Conservation (phyloP, 2,113 vertebrate species). For the Tringa solitaria region DNA sequence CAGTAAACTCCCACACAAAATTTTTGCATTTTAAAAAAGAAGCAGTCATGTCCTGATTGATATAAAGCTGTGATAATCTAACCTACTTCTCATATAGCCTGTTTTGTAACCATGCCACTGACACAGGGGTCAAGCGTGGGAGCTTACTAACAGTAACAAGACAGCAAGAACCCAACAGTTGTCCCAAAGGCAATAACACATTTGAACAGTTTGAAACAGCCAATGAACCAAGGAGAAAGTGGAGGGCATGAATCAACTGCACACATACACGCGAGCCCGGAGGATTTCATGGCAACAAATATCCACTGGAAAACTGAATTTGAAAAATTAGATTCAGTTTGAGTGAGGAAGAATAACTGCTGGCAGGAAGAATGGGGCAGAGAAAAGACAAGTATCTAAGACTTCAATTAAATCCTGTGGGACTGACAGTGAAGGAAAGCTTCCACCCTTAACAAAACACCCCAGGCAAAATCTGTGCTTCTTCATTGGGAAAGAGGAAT, state of each 20-base stretch:
- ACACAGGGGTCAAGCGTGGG: neutral
- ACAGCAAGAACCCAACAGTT: neutral
- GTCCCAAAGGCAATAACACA: neutral
- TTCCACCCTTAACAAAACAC: neutral
- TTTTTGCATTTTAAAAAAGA: neutral
- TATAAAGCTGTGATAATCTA: neutral
- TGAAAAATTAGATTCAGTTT: neutral
- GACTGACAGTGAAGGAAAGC: neutral
- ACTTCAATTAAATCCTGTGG: neutral
- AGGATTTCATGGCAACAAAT: neutral
- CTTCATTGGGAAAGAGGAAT: neutral
- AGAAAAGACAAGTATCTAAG: neutral
- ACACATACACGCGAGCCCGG: neutral
- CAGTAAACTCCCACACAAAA: neutral
- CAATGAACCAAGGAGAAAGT: neutral
- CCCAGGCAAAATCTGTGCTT: neutral
- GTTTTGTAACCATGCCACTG: neutral
- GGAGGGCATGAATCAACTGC: neutral
- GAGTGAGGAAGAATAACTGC: neutral
- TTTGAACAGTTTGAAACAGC: neutral
- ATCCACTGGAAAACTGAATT: neutral
- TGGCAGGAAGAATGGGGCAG: neutral
- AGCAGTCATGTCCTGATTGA: neutral
- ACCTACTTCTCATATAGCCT: neutral
- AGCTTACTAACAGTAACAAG: neutral